These are phyloP conservation scores for Talpa occidentalis DNA, from an alignment of 2,113 vertebrate species.

Conservation along the genomic window DNA sequence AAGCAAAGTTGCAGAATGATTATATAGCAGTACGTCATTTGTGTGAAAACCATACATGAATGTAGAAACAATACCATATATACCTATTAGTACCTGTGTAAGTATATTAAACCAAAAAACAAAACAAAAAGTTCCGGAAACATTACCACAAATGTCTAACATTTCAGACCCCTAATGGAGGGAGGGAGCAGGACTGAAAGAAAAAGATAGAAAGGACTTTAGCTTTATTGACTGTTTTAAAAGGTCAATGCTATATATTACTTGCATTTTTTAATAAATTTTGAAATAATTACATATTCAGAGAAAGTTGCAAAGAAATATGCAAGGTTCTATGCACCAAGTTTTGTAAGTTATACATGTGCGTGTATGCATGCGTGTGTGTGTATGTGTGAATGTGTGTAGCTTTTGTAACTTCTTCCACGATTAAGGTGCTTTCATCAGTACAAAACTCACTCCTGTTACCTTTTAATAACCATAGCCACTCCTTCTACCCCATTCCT, in stretches of 20 bases:
- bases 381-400: not conserved
- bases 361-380: not conserved
- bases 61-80: not conserved
- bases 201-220: not conserved
- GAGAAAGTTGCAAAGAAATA: constrained; percentile 22
- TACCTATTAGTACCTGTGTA: not conserved
- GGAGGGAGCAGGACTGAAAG: not conserved
- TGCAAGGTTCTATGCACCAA: not conserved
- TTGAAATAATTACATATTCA: constrained; percentile 4
- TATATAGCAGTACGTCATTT: not conserved
- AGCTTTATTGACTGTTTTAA: constrained; percentile 9
- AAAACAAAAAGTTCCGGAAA: not conserved
- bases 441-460: not conserved
- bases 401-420: not conserved
- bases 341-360: not conserved
- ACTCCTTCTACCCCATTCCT: not conserved
- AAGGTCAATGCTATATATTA: not conserved
- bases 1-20: not conserved
- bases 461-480: not conserved
- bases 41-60: not conserved
- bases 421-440: not conserved
- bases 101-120: not conserved
- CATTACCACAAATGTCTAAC: not conserved
- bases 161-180: not conserved
- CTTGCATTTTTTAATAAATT: not conserved